These are phyloP conservation scores for Boloria selene DNA, from an alignment of 2,888 invertebrate species.

Conservation along the genomic window DNA sequence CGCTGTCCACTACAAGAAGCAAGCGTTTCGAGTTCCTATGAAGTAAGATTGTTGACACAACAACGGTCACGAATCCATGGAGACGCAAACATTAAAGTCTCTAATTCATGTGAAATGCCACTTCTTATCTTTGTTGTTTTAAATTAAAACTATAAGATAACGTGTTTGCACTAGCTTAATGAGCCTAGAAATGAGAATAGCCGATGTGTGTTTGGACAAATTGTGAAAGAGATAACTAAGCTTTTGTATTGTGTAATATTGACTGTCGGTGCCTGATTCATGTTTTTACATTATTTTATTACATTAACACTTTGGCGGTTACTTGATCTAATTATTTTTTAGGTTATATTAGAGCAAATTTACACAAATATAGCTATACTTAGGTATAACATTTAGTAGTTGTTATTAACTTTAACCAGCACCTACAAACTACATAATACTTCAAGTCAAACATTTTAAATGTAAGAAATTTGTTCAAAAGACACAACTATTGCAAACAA, in stretches of 20 bases:
- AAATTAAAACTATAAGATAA: slow-evolving; percentile 60
- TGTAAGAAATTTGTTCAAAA: not conserved
- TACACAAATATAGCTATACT: not conserved
- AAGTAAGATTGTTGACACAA: slow-evolving; percentile 43
- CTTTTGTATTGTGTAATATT: slow-evolving; percentile 50
- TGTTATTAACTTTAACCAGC: too few relatives aligned
- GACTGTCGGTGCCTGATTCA: slow-evolving; percentile 38
- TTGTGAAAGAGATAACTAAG: slow-evolving; percentile 53
- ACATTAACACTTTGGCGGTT: slow-evolving; percentile 18
- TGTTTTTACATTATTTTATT: slow-evolving; percentile 35
- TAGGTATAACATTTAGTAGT: not conserved
- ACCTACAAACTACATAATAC: too few relatives aligned
- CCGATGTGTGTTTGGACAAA: slow-evolving; percentile 57
- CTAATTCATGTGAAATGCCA: slow-evolving; percentile 55
- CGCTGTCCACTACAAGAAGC: not conserved
- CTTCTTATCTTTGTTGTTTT: slow-evolving; percentile 57
- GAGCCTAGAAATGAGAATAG: slow-evolving; percentile 52
- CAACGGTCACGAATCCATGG: slow-evolving; percentile 46
- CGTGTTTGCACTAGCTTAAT: slow-evolving; percentile 51
- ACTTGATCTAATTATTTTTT: slow-evolving; percentile 5
- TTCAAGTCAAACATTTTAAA: not conserved
- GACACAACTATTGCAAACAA: not conserved
- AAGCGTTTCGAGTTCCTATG: slow-evolving; percentile 10
- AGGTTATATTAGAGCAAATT: not conserved
- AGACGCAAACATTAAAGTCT: slow-evolving; percentile 47